Evolutionary conservation across 2,113 vertebrate genomes (phyloP).

Genomic region (Camelus dromedarius): DNA sequence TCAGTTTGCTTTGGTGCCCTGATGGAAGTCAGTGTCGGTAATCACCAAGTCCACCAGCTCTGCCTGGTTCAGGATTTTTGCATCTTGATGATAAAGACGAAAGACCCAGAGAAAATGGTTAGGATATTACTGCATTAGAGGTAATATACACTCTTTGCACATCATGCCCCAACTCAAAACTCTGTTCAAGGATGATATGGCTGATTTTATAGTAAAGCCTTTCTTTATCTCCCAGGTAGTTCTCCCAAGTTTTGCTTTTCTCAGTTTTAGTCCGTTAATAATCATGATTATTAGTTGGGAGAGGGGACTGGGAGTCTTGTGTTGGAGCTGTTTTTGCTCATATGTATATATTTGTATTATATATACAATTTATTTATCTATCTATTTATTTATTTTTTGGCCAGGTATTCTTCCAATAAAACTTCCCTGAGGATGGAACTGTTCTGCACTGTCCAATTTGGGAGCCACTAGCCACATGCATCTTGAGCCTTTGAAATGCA

Average conservation of each 20-base stretch:
- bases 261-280: neutral
- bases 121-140: neutral
- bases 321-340: neutral
- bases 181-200: neutral
- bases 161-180: neutral
- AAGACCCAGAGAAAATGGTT: neutral
- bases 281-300: neutral
- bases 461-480: neutral
- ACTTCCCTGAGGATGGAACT: neutral
- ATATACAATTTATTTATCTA: too few species aligned
- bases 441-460: neutral
- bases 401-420: neutral
- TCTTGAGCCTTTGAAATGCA: neutral
- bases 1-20: neutral
- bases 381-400: neutral
- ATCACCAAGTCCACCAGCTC: neutral
- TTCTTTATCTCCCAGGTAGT: neutral
- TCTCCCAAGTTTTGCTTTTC: conserved; percentile 10
- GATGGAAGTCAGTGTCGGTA: neutral
- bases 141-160: too few species aligned
- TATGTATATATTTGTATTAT: neutral
- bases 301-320: neutral
- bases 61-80: conserved; percentile 13
- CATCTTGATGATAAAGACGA: neutral
- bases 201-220: neutral